A percentile compares a stretch with the other conserved stretches of the same genome.
phyloP scores from a whole-genome alignment of 2,797 vertebrate genomes.

The Cirrhinus molitorella region DNA sequence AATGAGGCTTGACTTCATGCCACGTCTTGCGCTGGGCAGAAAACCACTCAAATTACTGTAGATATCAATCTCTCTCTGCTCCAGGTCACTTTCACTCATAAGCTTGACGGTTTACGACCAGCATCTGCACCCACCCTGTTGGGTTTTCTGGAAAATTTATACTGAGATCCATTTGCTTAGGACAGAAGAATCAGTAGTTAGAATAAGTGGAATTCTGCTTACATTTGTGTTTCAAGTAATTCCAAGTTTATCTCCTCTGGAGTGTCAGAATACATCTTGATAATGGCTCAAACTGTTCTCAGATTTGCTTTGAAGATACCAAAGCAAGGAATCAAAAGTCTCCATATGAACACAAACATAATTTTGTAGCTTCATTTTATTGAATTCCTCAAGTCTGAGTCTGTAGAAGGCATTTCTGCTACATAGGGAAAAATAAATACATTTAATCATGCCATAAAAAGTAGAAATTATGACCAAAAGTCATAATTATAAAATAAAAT shows the following conservation, averaged over 20 bases:
- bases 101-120: slow-evolving; percentile 59
- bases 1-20: slow-evolving; percentile 68
- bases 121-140: not conserved
- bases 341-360: not conserved
- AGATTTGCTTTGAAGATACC: not conserved
- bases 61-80: slow-evolving; percentile 63
- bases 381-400: not conserved
- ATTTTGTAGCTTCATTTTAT: not conserved
- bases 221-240: not conserved
- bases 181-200: not conserved
- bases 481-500: not conserved
- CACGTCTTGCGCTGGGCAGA: slow-evolving; percentile 60
- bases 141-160: not conserved
- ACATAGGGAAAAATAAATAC: not conserved
- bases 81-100: slow-evolving; percentile 69
- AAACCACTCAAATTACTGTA: slow-evolving; percentile 59
- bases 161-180: not conserved
- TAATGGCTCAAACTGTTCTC: not conserved
- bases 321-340: not conserved
- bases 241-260: not conserved
- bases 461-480: not conserved
- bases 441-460: not conserved
- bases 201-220: not conserved
- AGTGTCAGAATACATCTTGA: not conserved
- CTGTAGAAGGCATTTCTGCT: not conserved